These are phyloP conservation scores for Ommatoiulus sabulosus DNA, from an alignment of 2,888 invertebrate genomes.

Conservation along the genomic window DNA sequence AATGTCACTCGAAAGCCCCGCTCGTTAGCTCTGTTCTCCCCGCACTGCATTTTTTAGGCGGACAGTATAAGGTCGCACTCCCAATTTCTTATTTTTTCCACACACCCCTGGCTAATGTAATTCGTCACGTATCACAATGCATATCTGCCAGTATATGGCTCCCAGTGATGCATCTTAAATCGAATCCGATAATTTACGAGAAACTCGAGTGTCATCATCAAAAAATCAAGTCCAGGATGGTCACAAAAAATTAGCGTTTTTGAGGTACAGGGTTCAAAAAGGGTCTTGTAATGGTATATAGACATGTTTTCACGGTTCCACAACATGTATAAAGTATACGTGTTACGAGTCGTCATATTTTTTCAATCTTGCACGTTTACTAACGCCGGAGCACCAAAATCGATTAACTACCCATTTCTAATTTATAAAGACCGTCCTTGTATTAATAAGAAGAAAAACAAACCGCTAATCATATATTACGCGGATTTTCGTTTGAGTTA, in stretches of 20 bases:
- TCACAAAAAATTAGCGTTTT: neutral
- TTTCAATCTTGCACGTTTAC: too few species aligned
- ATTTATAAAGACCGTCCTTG: too few species aligned
- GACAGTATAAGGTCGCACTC: neutral
- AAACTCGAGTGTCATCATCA: conserved; percentile 29
- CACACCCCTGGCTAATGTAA: conserved; percentile 2
- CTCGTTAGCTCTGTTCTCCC: neutral
- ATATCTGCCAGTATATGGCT: neutral
- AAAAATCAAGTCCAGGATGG: neutral
- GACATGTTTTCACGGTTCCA: too few species aligned
- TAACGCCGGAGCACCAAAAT: too few species aligned
- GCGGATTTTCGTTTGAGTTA: neutral
- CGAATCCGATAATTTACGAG: neutral
- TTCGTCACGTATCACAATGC: conserved; percentile 3
- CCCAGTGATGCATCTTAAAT: neutral
- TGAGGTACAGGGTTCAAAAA: neutral
- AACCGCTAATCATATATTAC: neutral
- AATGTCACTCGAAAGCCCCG: neutral
- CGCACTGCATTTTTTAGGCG: neutral
- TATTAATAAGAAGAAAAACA: too few species aligned
- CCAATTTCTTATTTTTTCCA: neutral
- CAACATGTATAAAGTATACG: too few species aligned
- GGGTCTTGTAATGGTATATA: neutral
- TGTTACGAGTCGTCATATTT: too few species aligned
- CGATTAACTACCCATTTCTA: too few species aligned